Evolutionary conservation across 2,113 vertebrate genomes (phyloP), one percentile per base, ranked within the genome.

Genomic region (Phainopepla nitens): DNA sequence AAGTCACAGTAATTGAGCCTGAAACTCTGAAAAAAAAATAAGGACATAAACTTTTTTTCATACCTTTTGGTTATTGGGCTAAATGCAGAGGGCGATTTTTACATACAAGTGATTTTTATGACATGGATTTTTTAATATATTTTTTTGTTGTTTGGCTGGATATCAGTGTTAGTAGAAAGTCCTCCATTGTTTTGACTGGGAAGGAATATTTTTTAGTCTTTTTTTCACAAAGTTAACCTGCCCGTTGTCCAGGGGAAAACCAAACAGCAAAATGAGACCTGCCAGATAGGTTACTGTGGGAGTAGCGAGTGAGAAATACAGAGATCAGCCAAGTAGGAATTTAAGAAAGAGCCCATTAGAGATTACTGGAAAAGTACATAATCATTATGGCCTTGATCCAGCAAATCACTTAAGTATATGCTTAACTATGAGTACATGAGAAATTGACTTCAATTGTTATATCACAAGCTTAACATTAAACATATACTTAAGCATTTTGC

Each of bases 331-430:
- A 88, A 68, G 44, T 78, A 51, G 68, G 86, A 85, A 75, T 86
- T 83, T 88, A 78, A 92, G 73, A 89, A 90, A 72, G 29, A 82
- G 51, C 62, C 56, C 90, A 68, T 95, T 83, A 92, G 60, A 88
- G 47, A 75, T 95, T 96, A 94, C 85, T 94, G 90, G 90, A 95
- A 96, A 82, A 94, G 62, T 75, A 57, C 80, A 88, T 95, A 94
- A 83, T 94, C 71, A 86, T 96, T 93, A 95, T 92, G 93, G 96
- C 95, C 79, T 90, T 78, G 71, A 96, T 96, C 95, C 95, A 95
- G 88, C 70, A 93, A 89, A 95, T 94, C 88, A 95, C 92, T 96
- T 93, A 95, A 95, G 66, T 92, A 69, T 86, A 86, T 49, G 79
- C 84, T 96, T 93, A 89, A 93, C 90, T 92, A 66, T 78, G 92